A percentile compares a stretch with the other conserved stretches of the same genome.
Evolutionary conservation across 2,888 invertebrate genomes (phyloP).

Genomic region (Stenichneumon culpator): DNA sequence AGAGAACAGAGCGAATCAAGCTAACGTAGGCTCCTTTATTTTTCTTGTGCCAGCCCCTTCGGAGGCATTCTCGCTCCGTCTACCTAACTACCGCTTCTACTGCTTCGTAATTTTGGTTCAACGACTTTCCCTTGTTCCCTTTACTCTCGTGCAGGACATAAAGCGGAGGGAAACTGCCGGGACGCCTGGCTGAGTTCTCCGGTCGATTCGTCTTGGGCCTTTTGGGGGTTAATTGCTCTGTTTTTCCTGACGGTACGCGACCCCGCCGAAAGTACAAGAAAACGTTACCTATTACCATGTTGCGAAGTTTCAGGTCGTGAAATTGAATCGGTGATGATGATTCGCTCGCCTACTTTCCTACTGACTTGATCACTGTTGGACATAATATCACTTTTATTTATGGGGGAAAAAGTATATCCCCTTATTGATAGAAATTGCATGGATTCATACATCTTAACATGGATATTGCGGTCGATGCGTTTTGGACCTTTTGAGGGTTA

Average conservation of each 20-base stretch:
- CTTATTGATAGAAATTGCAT: background rate
- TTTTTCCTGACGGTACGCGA: background rate
- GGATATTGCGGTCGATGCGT: background rate
- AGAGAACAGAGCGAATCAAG: constrained; percentile 11
- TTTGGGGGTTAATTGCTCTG: background rate
- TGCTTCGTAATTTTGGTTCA: constrained; percentile 61
- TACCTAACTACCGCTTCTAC: constrained; percentile 38
- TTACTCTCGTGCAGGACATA: constrained; percentile 31
- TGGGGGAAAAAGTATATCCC: background rate
- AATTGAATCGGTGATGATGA: background rate
- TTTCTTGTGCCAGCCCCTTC: constrained; percentile 43
- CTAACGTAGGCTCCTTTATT: constrained; percentile 35
- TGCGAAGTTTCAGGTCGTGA: background rate
- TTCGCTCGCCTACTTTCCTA: background rate
- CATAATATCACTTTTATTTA: background rate
- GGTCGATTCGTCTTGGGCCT: background rate
- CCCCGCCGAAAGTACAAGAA: background rate
- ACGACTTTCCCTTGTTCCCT: constrained; percentile 35
- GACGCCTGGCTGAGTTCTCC: background rate
- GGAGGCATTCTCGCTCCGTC: constrained; percentile 34
- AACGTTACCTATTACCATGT: background rate
- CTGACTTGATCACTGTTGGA: background rate
- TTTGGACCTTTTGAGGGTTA: background rate
- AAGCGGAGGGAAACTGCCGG: constrained; percentile 16
- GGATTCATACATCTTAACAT: background rate